A percentile compares a stretch with the other conserved stretches of the same genome.
Evolutionary conservation across 1,140 invertebrate genomes (phyloP).

Genomic region (Bombus sibiricus): DNA sequence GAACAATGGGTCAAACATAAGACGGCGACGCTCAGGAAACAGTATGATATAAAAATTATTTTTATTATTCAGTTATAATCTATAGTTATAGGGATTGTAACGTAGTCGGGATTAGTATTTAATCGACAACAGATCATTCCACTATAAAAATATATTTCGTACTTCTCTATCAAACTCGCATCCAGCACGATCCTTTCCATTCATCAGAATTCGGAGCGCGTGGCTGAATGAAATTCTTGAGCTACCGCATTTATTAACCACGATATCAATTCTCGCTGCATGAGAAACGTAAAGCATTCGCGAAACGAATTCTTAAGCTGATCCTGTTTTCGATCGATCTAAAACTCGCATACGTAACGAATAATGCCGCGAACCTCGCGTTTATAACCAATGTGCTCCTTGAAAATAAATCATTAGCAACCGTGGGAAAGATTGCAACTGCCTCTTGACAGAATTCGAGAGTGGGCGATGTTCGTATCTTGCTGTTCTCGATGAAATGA

Average conservation of each 20-base stretch:
- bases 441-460: not conserved
- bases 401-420: constrained; percentile 46
- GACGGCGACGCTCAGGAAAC: no score
- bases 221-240: constrained; percentile 3
- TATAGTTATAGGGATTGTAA: no score
- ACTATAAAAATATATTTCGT: not conserved
- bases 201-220: constrained; percentile 23
- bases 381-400: not conserved
- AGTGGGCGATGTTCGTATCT: constrained; percentile 8
- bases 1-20: no score
- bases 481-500: not conserved
- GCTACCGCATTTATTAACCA: constrained; percentile 5
- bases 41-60: no score
- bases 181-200: not conserved
- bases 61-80: no score
- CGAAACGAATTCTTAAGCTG: constrained; percentile 10
- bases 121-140: not conserved
- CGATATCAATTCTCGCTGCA: not conserved
- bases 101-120: not conserved
- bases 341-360: not conserved
- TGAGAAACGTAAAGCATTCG: not conserved
- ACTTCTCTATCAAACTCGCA: not conserved
- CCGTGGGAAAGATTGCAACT: constrained; percentile 29
- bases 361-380: not conserved
- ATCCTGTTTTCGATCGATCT: not conserved